phyloP scores from a whole-genome alignment of 2,888 invertebrate genomes.

The Epistrophe grossulariae region DNA sequence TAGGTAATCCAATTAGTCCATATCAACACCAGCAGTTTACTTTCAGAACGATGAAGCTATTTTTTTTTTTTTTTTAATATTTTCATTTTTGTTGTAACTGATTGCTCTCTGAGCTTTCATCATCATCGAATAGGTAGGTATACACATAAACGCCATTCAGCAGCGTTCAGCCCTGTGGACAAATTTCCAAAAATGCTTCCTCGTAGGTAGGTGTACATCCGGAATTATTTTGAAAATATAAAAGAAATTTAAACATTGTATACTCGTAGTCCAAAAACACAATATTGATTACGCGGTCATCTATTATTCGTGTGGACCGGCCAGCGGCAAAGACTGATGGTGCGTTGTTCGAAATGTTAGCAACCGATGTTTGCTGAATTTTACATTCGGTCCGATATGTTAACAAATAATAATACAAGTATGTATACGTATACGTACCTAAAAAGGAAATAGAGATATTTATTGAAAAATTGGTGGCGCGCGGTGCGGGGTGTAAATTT shows the following conservation, averaged over 20 bases:
- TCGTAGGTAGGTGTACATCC: background rate
- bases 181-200: constrained; percentile 1
- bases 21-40: constrained; percentile 66
- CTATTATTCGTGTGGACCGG: constrained; percentile 37
- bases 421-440: background rate
- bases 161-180: background rate
- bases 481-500: too few relatives aligned
- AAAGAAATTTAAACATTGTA: constrained; percentile 27
- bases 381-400: background rate
- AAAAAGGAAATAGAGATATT: background rate
- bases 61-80: constrained; percentile 21
- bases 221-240: constrained; percentile 24
- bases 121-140: background rate
- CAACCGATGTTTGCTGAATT: constrained; percentile 40
- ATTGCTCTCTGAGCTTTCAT: constrained; percentile 41
- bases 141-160: background rate
- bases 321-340: background rate
- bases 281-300: constrained; percentile 56
- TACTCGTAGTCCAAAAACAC: constrained; percentile 14
- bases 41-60: constrained; percentile 10
- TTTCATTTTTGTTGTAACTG: constrained; percentile 23
- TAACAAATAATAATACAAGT: background rate
- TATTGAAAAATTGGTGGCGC: constrained; percentile 16
- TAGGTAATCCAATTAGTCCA: constrained; percentile 72
- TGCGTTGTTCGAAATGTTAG: constrained; percentile 7